Evolutionary conservation across 2,888 invertebrate species (phyloP), one percentile per base, ranked within the genome.

Genomic region (Sialis lutaria): DNA sequence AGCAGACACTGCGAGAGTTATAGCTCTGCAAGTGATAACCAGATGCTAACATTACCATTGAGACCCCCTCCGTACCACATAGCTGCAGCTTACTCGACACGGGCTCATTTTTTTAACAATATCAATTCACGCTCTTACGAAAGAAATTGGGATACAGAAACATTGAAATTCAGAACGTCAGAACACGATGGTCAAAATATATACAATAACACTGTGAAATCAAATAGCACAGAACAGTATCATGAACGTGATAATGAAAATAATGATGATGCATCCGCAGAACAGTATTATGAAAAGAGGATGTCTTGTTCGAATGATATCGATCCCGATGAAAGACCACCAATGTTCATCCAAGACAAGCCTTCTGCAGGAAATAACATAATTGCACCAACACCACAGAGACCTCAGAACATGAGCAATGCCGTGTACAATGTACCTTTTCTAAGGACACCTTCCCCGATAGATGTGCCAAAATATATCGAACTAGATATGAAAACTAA

Each of bases 41-140:
- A 35, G n/a, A 22, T 22, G 22, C 22, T 22, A 22, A 35, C 35
- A 31, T 22, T 51, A 46, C 54, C 56, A 32, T 54, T 54, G 42
- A 69, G 76, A 56, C 87, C 87, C 10, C 87, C 87, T 1, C 87
- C 87, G 1, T 88, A 87, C 65, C 84, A 87, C 57, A 82, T 87
- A 57, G 87, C 86, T 32, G 84, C 86, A 30, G 81, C 79, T 4
- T 85, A 80, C 58, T 86, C 87, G 9, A 85, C 84, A 69, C 84
- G 85, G 58, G 82, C 82, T 52, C 75, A 77, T 59, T 74, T 74
- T 57, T 79, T 77, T 55, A 72, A 73, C 58, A 61, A 67, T 67
- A 68, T 68, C 65, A 58, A 60, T 54, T 58, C 61, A 67, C 22
- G 30, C 22, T 10, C 6, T 41, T 41, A n/a, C 22, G 30, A 30